Percentiles rank a stretch among this genome's conserved stretches.
These are phyloP conservation scores for Zaprionus lachaisei DNA, from an alignment of 1,140 invertebrate species.

Conservation along the genomic window DNA sequence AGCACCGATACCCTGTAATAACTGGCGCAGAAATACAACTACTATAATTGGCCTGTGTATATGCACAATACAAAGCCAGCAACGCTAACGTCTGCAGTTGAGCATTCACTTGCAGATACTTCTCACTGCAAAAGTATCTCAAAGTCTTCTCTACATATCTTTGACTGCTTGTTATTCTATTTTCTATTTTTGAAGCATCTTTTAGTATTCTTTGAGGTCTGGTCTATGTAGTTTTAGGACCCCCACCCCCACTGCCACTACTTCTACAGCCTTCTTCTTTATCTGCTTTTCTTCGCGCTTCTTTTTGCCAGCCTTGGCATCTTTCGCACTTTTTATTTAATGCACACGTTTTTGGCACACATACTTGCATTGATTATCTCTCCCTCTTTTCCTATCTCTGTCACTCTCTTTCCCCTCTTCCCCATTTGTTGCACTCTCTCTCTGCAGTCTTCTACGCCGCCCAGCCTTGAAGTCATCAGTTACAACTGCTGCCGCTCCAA, in stretches of 20 bases:
- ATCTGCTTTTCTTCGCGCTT: not conserved
- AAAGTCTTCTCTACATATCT: not conserved
- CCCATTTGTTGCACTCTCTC: not conserved
- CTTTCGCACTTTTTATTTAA: conserved; percentile 32
- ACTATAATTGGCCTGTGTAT: too few species aligned
- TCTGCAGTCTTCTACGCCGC: not conserved
- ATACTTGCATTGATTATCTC: conserved; percentile 37
- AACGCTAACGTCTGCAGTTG: too few species aligned
- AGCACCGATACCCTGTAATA: not conserved
- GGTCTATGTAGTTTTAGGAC: not conserved
- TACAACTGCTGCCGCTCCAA: conserved; percentile 53
- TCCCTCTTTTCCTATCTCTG: too few species aligned
- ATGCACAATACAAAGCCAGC: too few species aligned
- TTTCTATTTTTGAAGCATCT: not conserved
- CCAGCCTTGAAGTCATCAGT: conserved; percentile 23
- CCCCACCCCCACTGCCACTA: not conserved
- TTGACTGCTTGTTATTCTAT: not conserved
- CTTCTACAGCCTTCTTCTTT: not conserved
- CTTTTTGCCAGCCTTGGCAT: conserved; percentile 17
- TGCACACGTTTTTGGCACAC: conserved; percentile 32
- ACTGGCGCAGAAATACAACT: not conserved
- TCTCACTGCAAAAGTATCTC: not conserved
- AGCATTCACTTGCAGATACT: too few species aligned
- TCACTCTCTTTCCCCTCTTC: not conserved
- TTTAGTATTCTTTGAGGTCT: not conserved